These are phyloP conservation scores for Paracyclopina nana DNA, from an alignment of 1,140 invertebrate species.

Conservation along the genomic window DNA sequence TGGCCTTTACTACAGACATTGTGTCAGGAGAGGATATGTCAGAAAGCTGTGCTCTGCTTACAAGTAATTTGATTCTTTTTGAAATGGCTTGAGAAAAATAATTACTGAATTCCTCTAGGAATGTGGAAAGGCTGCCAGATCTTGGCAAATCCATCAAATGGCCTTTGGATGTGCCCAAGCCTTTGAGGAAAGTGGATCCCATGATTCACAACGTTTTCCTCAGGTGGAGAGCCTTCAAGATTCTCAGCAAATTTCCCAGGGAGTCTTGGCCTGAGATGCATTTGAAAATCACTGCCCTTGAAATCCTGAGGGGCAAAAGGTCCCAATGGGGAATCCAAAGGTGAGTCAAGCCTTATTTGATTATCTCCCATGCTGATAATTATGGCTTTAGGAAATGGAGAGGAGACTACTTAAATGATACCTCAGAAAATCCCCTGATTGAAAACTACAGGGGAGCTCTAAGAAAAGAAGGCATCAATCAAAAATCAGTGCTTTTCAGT, in stretches of 20 bases:
- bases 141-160: constrained; percentile 58
- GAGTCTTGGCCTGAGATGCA: constrained; percentile 65
- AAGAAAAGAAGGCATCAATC: neutral
- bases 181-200: constrained; percentile 36
- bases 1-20: constrained; percentile 56
- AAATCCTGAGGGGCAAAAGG: constrained; percentile 27
- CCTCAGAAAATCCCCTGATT: neutral
- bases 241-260: constrained; percentile 53
- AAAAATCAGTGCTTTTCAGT: neutral
- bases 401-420: constrained; percentile 2
- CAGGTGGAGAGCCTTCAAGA: constrained; percentile 70
- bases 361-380: neutral
- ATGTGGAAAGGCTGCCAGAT: constrained; percentile 34
- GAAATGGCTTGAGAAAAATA: neutral
- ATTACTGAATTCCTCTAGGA: constrained; percentile 22
- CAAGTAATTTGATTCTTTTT: constrained; percentile 25
- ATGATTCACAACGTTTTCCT: constrained; percentile 40
- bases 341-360: neutral
- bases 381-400: neutral
- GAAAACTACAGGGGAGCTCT: neutral
- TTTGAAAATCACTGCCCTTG: constrained; percentile 40
- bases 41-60: constrained; percentile 41
- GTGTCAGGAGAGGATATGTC: constrained; percentile 63
- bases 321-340: constrained; percentile 29
- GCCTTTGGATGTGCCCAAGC: constrained; percentile 52